Evolutionary conservation across 1,140 invertebrate genomes (phyloP).

Genomic region (Calosoma granatense): DNA sequence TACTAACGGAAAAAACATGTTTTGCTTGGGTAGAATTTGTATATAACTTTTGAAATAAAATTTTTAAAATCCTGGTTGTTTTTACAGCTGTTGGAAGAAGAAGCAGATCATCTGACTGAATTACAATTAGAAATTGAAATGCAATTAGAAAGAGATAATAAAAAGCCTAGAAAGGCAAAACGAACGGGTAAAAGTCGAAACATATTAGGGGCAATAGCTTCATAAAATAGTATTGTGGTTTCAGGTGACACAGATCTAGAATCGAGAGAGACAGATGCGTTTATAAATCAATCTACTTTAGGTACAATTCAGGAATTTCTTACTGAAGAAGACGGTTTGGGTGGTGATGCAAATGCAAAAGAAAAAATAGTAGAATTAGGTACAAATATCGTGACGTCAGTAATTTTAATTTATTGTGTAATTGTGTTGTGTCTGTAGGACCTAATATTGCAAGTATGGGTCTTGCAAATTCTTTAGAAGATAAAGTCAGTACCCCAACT

Average conservation of each 20-base stretch:
- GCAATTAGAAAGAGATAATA: constrained; percentile 55
- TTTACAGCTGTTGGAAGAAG: constrained; percentile 49
- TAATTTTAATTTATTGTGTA: not conserved
- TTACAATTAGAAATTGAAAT: constrained; percentile 64
- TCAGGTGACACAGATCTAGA: constrained; percentile 22
- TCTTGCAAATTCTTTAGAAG: constrained; percentile 28
- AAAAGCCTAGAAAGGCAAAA: constrained; percentile 29
- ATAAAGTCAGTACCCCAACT: constrained; percentile 22
- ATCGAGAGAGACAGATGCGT: constrained; percentile 39
- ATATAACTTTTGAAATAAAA: too few relatives aligned
- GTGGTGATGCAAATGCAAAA: constrained; percentile 22
- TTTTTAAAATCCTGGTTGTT: not conserved
- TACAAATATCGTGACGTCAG: constrained; percentile 6
- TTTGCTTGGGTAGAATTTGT: too few relatives aligned
- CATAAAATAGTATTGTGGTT: too few relatives aligned
- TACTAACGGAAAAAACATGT: too few relatives aligned
- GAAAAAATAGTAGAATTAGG: constrained; percentile 15
- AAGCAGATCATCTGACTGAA: constrained; percentile 53
- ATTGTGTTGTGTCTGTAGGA: constrained; percentile 22
- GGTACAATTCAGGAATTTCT: constrained; percentile 32
- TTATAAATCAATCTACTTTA: constrained; percentile 47
- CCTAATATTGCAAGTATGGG: constrained; percentile 32
- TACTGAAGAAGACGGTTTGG: constrained; percentile 15
- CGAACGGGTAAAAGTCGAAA: not conserved
- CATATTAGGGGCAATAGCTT: constrained; percentile 13